These are phyloP conservation scores for Oithona nana DNA, from an alignment of 2,888 invertebrate species.

Conservation along the genomic window DNA sequence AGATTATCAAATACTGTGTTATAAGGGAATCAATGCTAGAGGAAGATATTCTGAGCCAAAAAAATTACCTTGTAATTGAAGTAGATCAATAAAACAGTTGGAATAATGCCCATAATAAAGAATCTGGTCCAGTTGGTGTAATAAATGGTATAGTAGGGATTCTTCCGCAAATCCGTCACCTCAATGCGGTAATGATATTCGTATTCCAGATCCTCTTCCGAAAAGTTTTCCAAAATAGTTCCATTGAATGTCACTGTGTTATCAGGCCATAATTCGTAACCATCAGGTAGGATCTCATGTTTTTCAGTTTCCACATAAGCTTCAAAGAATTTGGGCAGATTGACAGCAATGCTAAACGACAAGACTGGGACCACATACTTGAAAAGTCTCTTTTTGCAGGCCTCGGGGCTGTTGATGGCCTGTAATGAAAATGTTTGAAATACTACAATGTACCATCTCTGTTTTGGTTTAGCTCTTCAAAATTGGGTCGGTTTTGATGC, in stretches of 20 bases:
- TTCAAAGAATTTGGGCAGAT: slow-evolving; percentile 12
- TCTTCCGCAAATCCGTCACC: slow-evolving; percentile 11
- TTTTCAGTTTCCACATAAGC: background rate
- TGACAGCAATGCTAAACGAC: background rate
- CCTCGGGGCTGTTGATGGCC: slow-evolving; percentile 15
- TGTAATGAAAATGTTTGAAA: background rate
- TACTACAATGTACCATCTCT: too few species aligned
- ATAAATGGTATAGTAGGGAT: slow-evolving; percentile 13
- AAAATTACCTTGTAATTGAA: slow-evolving; percentile 15
- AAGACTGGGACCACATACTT: slow-evolving; percentile 11
- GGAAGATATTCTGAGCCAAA: too few species aligned
- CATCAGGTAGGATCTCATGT: background rate
- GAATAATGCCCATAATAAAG: slow-evolving; percentile 8
- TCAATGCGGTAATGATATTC: background rate
- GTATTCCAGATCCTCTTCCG: background rate
- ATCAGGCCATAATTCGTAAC: background rate
- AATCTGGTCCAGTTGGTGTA: slow-evolving; percentile 15
- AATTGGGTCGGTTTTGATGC: too few species aligned
- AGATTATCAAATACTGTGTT: too few species aligned
- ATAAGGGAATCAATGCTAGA: too few species aligned
- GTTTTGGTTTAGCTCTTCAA: too few species aligned
- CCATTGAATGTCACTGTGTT: background rate
- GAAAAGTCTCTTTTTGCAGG: slow-evolving; percentile 3
- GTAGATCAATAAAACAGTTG: slow-evolving; percentile 7
- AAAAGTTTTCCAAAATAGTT: background rate